These are phyloP conservation scores for Sebastes flavidus DNA, from an alignment of 2,797 vertebrate genomes.

Conservation along the genomic window DNA sequence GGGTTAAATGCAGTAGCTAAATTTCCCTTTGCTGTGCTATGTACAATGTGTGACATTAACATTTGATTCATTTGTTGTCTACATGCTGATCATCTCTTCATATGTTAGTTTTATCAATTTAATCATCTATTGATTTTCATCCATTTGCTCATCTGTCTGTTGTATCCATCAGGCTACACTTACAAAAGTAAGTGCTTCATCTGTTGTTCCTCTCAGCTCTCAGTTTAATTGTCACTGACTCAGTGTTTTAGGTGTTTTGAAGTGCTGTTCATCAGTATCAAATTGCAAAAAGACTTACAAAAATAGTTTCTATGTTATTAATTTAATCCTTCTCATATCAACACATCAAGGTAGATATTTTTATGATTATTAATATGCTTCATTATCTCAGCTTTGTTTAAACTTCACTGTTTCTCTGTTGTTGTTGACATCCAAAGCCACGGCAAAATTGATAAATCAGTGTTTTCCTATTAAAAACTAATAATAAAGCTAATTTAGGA, in stretches of 20 bases:
- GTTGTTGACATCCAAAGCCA: not conserved
- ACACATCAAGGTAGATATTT: not conserved
- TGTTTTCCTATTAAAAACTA: not conserved
- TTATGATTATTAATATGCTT: not conserved
- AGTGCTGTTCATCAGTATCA: not conserved
- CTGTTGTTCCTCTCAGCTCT: not conserved
- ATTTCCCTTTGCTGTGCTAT: too few species aligned
- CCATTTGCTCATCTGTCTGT: conserved; percentile 79
- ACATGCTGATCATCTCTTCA: conserved; percentile 32
- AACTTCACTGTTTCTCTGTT: not conserved
- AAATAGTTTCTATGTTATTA: not conserved
- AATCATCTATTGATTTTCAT: conserved; percentile 56
- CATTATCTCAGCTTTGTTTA: not conserved
- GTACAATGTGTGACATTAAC: too few species aligned
- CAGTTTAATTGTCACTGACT: not conserved
- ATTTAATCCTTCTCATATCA: not conserved
- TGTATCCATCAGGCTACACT: conserved; percentile 85
- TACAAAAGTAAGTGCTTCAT: conserved; percentile 88
- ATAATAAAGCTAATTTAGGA: not conserved
- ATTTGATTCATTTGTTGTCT: conserved; percentile 1
- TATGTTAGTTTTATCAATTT: conserved; percentile 36
- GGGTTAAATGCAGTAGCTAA: too few species aligned
- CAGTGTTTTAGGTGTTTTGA: not conserved
- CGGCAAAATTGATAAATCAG: not conserved
- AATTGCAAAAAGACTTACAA: not conserved